phyloP scores from a whole-genome alignment of 2,113 vertebrate genomes.

The Vidua chalybeata region DNA sequence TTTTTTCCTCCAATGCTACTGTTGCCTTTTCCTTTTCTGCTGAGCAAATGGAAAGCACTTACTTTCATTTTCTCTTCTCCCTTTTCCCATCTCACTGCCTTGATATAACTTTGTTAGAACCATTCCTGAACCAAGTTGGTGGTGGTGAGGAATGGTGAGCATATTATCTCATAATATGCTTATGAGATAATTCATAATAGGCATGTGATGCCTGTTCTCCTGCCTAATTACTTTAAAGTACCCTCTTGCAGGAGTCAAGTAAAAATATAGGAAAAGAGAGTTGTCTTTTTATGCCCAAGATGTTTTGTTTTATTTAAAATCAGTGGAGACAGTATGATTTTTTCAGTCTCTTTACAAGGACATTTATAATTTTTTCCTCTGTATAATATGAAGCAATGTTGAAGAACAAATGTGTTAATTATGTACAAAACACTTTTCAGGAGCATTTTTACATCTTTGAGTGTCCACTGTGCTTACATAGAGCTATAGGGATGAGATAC shows the following conservation, averaged over 20 bases:
- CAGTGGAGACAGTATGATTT: background rate
- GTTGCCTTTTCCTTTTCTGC: background rate
- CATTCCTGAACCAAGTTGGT: background rate
- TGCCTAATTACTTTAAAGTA: background rate
- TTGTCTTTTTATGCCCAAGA: background rate
- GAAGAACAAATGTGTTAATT: background rate
- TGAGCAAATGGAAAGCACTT: background rate
- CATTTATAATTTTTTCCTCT: background rate
- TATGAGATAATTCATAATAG: background rate
- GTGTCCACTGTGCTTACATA: background rate
- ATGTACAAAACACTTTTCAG: background rate
- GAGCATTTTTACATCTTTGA: background rate
- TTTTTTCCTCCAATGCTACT: background rate
- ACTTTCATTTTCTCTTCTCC: background rate
- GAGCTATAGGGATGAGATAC: background rate
- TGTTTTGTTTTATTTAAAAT: background rate
- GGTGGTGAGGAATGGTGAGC: background rate
- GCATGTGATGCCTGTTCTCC: background rate
- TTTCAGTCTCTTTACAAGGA: background rate
- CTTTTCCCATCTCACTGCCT: background rate
- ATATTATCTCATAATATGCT: background rate
- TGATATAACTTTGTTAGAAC: background rate
- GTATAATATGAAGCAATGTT: background rate
- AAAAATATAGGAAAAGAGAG: background rate
- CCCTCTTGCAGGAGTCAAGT: background rate